phyloP scores from a whole-genome alignment of 2,113 vertebrate species.

The Chloropsis cyanopogon region DNA sequence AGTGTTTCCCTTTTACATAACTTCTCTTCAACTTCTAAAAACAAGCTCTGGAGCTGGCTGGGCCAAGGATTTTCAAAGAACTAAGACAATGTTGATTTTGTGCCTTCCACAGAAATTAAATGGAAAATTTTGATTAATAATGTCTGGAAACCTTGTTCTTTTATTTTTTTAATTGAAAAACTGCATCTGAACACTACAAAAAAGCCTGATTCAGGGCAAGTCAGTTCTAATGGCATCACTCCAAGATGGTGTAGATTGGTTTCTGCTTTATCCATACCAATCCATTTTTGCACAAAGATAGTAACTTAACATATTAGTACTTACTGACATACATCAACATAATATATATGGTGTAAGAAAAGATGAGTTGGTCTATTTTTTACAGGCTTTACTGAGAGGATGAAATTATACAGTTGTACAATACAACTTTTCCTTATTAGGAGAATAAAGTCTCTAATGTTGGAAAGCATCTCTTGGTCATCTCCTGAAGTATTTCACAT shows the following conservation, averaged over 20 bases:
- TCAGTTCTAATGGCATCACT: neutral
- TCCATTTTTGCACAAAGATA: neutral
- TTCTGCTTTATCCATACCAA: neutral
- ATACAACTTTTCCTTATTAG: slow-evolving; percentile 29
- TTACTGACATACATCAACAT: neutral
- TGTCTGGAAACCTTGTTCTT: neutral
- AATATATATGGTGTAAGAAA: neutral
- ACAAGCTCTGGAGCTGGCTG: neutral
- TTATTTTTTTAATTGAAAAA: neutral
- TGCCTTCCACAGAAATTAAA: neutral
- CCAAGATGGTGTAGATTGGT: neutral
- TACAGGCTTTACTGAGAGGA: neutral
- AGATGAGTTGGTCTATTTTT: neutral
- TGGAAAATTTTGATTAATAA: neutral
- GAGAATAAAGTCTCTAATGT: neutral
- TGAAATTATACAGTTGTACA: neutral
- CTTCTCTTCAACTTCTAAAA: neutral
- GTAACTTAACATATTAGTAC: neutral
- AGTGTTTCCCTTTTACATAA: neutral
- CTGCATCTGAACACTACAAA: neutral
- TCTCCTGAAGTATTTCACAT: neutral
- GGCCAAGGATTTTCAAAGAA: neutral
- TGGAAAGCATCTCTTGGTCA: neutral
- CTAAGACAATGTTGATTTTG: neutral
- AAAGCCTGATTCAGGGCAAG: neutral